Evolutionary conservation across 1,140 invertebrate genomes (phyloP), one percentile per base, ranked within the genome.

Genomic region (Aphelenchoides avenae): DNA sequence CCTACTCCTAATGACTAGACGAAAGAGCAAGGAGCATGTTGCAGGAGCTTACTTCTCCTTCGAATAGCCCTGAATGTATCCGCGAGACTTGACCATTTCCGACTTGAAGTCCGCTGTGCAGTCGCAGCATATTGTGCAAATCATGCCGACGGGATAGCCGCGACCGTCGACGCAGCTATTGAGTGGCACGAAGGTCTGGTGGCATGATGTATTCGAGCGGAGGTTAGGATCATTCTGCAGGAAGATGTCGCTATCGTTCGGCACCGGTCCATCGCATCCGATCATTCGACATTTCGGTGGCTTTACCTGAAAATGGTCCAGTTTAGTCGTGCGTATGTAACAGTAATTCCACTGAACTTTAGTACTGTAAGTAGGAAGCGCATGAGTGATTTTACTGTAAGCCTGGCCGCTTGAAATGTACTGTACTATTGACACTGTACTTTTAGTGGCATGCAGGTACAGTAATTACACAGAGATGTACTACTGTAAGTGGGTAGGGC

Each of bases 111-210:
- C 47, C 24, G 53, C 51, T 15, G 67, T 22, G 49, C 71, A 74
- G 43, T 75, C 72, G 52, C 72, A 75, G 52, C 72, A 75, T 36
- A 75, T 68, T 26, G 63, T 70, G 64, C 72, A 75, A n/a, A 75
- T 40, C 72, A 75, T 75, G 31, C 74, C 72, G 29, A 75, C 58
- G 27, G 71, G 73, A 52, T 74, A 74, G 27, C 71, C 73, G 27
- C 58, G 48, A 18, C 49, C 54, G 34, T 62, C 57, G 24, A 52
- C 42, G 40, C 71, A 76, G 18, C 65, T 59, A 54, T 76, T 73
- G 26, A 74, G 24, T 15, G 71, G 66, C 11, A 74, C 73, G 37
- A 74, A 76, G n/a, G 68, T 71, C 43, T 74, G 65, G 24, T 70
- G 59, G 60, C 73, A 76, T 11, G 55, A 39, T 27, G 62, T 47